phyloP scores from a whole-genome alignment of 2,888 invertebrate species.

The Antheraea assamensis region DNA sequence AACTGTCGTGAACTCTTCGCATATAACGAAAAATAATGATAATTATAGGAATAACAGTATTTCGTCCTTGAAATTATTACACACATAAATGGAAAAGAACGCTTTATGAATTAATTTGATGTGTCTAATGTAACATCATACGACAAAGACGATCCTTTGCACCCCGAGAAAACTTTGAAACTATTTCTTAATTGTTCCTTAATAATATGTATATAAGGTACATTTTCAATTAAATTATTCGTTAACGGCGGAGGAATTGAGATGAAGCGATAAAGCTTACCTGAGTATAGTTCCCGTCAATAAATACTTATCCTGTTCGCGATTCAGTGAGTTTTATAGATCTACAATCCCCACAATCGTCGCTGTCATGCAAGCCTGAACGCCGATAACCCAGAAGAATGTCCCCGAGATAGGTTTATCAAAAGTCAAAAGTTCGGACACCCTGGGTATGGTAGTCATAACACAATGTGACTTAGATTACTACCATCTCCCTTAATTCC shows the following conservation, averaged over 20 bases:
- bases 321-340: no score
- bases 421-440: no score
- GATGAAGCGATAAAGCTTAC: not conserved
- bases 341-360: no score
- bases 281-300: not conserved
- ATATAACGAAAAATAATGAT: not conserved
- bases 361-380: no score
- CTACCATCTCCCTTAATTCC: no score
- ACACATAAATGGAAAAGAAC: not conserved
- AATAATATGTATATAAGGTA: not conserved
- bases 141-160: not conserved
- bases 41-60: not conserved
- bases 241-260: not conserved
- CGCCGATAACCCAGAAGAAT: no score
- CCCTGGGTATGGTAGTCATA: no score
- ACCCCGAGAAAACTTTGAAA: not conserved
- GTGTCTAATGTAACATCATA: not conserved
- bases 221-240: not conserved
- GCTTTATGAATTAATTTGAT: not conserved
- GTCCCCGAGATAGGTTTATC: no score
- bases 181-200: not conserved
- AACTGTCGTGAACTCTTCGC: not conserved
- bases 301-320: not conserved
- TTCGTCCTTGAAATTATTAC: not conserved
- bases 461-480: no score